These are phyloP conservation scores for Falco punctatus DNA, from an alignment of 2,113 vertebrate species.

Conservation along the genomic window DNA sequence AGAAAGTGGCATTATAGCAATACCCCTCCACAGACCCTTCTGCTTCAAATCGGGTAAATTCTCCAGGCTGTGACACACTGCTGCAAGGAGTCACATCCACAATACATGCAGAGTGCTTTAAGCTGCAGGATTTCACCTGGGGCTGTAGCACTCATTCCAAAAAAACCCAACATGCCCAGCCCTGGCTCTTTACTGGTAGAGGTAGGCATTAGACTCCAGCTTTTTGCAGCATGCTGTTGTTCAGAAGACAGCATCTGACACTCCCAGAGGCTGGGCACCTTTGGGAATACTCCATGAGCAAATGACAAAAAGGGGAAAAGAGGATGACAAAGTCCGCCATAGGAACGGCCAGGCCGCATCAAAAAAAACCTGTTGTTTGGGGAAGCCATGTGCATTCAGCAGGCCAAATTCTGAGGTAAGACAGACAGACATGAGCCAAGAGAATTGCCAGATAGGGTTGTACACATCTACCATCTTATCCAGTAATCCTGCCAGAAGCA, in stretches of 20 bases:
- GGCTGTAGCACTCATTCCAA: neutral
- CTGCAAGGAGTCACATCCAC: neutral
- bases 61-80: neutral
- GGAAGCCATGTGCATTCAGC: neutral
- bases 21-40: neutral
- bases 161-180: neutral
- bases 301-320: neutral
- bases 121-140: neutral
- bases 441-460: neutral
- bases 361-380: neutral
- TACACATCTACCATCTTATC: fast-evolving
- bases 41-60: neutral
- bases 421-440: neutral
- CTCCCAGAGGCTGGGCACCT: neutral
- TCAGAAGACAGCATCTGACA: neutral
- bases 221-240: neutral
- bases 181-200: neutral
- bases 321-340: neutral
- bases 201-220: neutral
- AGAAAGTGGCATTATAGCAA: neutral
- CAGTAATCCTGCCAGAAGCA: neutral
- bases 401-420: neutral
- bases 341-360: neutral
- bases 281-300: neutral
- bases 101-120: neutral